Evolutionary conservation across 92 coral and sea anemone species (phyloP).

Genomic region (Palythoa heliodiscus): DNA sequence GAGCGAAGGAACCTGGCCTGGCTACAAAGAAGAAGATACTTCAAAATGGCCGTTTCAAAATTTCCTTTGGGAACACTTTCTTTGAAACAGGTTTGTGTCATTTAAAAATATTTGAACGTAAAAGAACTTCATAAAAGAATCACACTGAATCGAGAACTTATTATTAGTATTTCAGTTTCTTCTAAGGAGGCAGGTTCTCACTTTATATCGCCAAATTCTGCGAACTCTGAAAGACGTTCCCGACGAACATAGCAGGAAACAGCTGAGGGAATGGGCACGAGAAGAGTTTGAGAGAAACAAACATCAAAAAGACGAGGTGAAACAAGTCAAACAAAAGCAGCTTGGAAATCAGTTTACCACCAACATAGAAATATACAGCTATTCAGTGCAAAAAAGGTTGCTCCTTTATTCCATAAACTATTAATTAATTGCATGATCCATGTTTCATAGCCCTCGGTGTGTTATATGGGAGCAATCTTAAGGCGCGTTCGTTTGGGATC

Average conservation of each 20-base stretch:
- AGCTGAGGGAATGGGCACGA: conserved; percentile 81
- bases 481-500: too few relatives aligned
- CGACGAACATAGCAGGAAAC: conserved; percentile 61
- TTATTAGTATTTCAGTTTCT: conserved; percentile 54
- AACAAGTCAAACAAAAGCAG: too few relatives aligned
- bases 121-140: neutral
- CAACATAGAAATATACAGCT: too few relatives aligned
- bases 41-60: conserved; percentile 77
- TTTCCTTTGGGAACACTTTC: conserved; percentile 66
- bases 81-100: conserved; percentile 72
- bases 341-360: too few relatives aligned
- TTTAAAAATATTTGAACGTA: neutral
- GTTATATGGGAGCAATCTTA: too few relatives aligned
- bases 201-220: conserved; percentile 75
- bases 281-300: conserved; percentile 82
- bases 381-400: too few relatives aligned
- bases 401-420: too few relatives aligned
- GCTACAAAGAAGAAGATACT: conserved; percentile 8
- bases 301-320: conserved; percentile 76
- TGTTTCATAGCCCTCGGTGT: too few relatives aligned
- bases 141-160: neutral
- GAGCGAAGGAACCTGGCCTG: conserved; percentile 34
- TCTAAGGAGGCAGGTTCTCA: conserved; percentile 73
- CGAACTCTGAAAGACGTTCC: conserved; percentile 69
- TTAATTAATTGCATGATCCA: too few relatives aligned